Base-by-base conservation (phyloP, 1,140 invertebrate genomes). In the Zaprionus inermis region DNA sequence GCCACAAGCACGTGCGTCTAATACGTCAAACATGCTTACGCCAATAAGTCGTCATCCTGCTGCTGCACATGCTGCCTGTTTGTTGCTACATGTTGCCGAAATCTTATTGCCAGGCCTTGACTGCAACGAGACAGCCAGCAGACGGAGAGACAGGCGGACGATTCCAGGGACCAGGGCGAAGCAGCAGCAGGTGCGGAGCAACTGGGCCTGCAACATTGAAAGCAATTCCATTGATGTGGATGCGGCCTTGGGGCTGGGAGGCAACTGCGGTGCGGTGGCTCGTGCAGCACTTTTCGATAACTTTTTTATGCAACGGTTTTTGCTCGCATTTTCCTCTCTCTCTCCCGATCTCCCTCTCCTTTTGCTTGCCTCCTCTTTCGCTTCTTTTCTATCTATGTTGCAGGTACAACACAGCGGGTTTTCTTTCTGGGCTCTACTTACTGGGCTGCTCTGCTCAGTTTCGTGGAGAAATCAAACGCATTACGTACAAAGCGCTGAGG, bases 21-120 rank as follows among this genome's bases (percentile, higher is more conserved):
- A 89, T 89, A 81, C 84, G 66, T 78, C 84, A 79, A 84, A 89
- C 78, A 89, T 78, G 81, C 84, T 89, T 90, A 84, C 84, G 78
- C 84, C 84, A 83, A 89, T 90, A 89, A 89, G 84, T 83, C 84
- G 75, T 89, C 84, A 89, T 84, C 81, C 72, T 55, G 65, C 18
- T 30, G 14, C 36, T 59, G 22, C n/a, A 11, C n/a, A 11, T 44
- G 34, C 9, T 55, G 30, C 14, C 5, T 56, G 22, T 22, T 49
- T 49, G 44, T 22, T 22, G 44, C 12, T 49, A 18, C 18, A 22
- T 20, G 44, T 76, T 77, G 61, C 68, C 78, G 58, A 80, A 85
- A 83, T 83, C 80, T 81, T 89, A 89, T 80, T 78, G 80, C 80
- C 73, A 72, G 55, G 72, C 72, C 76, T 66, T 68, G 78, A 68